These are phyloP conservation scores for Stictonetta naevosa DNA, from an alignment of 2,113 vertebrate species.

Conservation along the genomic window DNA sequence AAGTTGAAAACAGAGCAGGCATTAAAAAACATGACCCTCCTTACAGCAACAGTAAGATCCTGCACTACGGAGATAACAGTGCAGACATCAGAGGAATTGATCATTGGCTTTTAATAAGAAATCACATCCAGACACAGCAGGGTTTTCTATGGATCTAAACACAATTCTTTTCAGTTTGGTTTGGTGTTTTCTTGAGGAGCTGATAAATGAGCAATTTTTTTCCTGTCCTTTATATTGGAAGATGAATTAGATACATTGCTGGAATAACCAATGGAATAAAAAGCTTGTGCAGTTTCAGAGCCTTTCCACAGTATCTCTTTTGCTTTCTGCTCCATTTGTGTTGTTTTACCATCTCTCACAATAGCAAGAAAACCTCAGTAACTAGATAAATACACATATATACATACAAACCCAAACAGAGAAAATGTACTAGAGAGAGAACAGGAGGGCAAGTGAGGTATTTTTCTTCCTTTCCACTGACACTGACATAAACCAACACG, in stretches of 20 bases:
- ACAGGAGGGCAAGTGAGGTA: not conserved
- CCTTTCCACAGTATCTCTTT: not conserved
- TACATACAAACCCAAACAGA: not conserved
- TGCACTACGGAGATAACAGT: not conserved
- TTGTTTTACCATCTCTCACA: not conserved
- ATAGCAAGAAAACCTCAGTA: rapidly evolving
- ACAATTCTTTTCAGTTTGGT: not conserved
- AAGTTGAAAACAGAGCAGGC: not conserved
- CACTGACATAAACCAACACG: not conserved
- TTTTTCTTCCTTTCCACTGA: not conserved
- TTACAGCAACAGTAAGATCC: not conserved
- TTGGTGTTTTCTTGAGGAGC: not conserved
- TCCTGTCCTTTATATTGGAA: not conserved
- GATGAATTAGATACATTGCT: not conserved
- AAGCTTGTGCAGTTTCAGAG: not conserved
- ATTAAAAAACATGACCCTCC: not conserved
- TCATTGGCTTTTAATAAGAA: not conserved
- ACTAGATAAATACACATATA: not conserved
- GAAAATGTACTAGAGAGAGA: not conserved
- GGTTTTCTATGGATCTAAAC: not conserved
- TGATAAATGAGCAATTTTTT: conserved; percentile 12
- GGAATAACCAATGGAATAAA: not conserved
- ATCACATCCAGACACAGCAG: rapidly evolving
- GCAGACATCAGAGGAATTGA: not conserved
- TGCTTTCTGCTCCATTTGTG: not conserved